A percentile compares a stretch with the other conserved stretches of the same genome.
Conservation (phyloP, 2,888 invertebrate species). For the Uloborus plumipes region DNA sequence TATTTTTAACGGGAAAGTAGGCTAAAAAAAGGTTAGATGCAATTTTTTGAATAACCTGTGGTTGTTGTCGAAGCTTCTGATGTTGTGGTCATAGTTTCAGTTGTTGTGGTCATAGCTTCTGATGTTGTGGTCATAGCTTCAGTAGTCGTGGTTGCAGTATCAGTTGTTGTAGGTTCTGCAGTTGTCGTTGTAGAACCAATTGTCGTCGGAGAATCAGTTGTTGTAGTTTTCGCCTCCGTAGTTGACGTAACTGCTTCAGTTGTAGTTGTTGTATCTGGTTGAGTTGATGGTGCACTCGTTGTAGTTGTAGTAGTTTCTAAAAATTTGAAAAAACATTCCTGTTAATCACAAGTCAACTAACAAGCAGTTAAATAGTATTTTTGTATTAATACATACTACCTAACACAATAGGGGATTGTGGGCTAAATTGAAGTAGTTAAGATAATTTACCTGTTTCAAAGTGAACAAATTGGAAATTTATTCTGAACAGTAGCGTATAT, state of each 20-base stretch:
- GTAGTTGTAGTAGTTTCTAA: neutral
- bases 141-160: neutral
- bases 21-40: no score
- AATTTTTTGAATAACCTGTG: neutral
- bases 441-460: no score
- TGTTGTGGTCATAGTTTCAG: constrained; percentile 4
- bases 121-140: neutral
- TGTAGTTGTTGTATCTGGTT: neutral
- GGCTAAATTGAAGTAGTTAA: no score
- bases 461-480: no score
- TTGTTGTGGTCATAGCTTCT: constrained; percentile 2
- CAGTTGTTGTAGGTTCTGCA: neutral
- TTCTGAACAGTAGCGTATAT: no score
- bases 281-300: neutral
- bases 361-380: no score
- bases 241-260: neutral
- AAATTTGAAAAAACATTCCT: neutral
- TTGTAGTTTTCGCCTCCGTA: neutral
- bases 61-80: no score
- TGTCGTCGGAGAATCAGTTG: neutral
- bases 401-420: no score
- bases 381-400: no score
- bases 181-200: neutral
- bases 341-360: no score
- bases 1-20: no score